These are phyloP conservation scores for Pimpla rufipes DNA, from an alignment of 2,888 invertebrate genomes.

Conservation along the genomic window DNA sequence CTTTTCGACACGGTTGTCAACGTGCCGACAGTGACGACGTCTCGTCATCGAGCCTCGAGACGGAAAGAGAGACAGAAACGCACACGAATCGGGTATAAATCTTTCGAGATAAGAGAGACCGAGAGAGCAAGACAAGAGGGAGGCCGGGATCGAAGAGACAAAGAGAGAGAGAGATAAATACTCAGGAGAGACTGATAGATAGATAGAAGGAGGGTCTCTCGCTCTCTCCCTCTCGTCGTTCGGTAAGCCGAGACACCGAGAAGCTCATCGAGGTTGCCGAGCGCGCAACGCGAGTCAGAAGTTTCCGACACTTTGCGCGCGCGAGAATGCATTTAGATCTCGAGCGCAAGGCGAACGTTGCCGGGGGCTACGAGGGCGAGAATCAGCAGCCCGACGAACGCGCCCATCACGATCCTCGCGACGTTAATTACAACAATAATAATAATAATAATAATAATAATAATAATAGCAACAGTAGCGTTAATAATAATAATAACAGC, in stretches of 20 bases:
- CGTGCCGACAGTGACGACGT: conserved; percentile 44
- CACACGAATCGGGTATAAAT: conserved; percentile 71
- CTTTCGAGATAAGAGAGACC: conserved; percentile 64
- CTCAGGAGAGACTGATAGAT: conserved; percentile 37
- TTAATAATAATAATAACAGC: conserved; percentile 34
- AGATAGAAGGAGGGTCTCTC: conserved; percentile 40
- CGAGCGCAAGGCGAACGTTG: conserved; percentile 57
- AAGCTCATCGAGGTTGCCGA: conserved; percentile 9
- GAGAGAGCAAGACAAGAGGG: conserved; percentile 14
- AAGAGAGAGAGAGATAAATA: conserved; percentile 39
- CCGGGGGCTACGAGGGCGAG: conserved; percentile 57
- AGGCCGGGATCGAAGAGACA: conserved; percentile 34
- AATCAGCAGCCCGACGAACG: conserved; percentile 22
- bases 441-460: conserved; percentile 35
- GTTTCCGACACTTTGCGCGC: conserved; percentile 69
- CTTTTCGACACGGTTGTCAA: conserved; percentile 37
- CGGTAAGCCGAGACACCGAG: conserved; percentile 10
- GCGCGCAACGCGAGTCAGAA: conserved; percentile 57
- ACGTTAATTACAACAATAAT: conserved; percentile 27
- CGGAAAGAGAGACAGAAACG: background rate
- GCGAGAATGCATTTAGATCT: conserved; percentile 67
- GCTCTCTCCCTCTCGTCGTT: conserved; percentile 19
- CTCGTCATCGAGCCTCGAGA: no score
- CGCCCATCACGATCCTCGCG: background rate
- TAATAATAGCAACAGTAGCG: no score